Evolutionary conservation across 2,888 invertebrate species (phyloP), one percentile per base, ranked within the genome.

Genomic region (Volucella inflata): DNA sequence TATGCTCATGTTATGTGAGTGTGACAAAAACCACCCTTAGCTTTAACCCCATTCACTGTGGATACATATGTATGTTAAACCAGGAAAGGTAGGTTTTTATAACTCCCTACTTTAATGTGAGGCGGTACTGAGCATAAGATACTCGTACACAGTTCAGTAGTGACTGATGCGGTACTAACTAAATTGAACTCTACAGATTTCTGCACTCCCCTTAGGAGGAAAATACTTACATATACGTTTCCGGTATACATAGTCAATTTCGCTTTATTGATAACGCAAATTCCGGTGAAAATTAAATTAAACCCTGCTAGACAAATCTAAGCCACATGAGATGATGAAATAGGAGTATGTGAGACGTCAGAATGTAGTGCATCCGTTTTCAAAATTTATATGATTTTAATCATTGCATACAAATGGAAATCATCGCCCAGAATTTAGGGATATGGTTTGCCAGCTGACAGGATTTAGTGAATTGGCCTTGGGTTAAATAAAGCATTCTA

Each of bases 231-330:
- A 17, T 36, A 16, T 36, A 17, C 21, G 30, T 76, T 57, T 44
- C 53, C 57, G 70, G 46, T 36, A 46, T 53, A 36, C 59, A 71
- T 53, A 76, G 76, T 82, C 38, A 65, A 53, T 65, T 80, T 46
- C 42, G 30, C 65, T 80, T 64, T 68, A 80, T 75, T 75, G 64
- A 62, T 57, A 75, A 17, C 46, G 57, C 64, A 70, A 68, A 76
- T 76, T 59, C 60, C 38, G 64, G 44, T 65, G 70, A 70, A 70
- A 70, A 76, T 76, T 70, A 81, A 76, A 75, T 76, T 81, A 76
- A 81, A 76, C 65, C 65, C 65, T 12, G 21, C 40, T 38, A 65
- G 57, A 71, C 55, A 57, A 81, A 81, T 57, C 59, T 81, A 65
- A 81, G 70, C 64, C 75, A 71, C 71, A 30, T 30, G 30, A 4